Evolutionary conservation across 2,797 vertebrate genomes (phyloP).

Genomic region (Liasis olivaceus): DNA sequence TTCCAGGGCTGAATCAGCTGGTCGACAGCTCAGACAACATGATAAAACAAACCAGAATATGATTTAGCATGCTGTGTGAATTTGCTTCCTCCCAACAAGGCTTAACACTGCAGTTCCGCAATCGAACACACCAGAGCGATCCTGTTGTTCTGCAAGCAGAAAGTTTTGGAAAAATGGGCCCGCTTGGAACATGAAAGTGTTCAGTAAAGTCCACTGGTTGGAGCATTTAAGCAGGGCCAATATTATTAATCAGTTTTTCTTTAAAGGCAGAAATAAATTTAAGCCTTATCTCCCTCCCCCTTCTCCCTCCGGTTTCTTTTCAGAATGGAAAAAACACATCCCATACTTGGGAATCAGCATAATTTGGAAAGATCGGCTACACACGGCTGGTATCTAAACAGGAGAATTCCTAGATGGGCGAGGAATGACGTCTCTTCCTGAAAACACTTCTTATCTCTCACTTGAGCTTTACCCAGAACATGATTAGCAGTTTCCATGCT

Average conservation of each 20-base stretch:
- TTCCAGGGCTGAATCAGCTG: not conserved
- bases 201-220: not conserved
- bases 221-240: not conserved
- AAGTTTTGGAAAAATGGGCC: not conserved
- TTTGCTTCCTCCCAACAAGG: too few species aligned
- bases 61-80: not conserved
- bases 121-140: not conserved
- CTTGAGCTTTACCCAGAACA: constrained; percentile 23
- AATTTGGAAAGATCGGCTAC: not conserved
- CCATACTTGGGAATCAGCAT: not conserved
- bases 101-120: too few species aligned
- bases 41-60: not conserved
- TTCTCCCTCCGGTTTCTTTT: not conserved
- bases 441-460: constrained; percentile 65
- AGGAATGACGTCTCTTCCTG: constrained; percentile 68
- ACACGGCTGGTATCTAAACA: not conserved
- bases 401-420: constrained; percentile 54
- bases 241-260: not conserved
- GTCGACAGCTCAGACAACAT: not conserved
- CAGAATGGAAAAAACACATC: not conserved
- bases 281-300: not conserved
- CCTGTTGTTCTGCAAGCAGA: not conserved
- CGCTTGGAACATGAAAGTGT: not conserved
- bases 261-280: not conserved
- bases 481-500: constrained; percentile 71